Conservation (phyloP, 2,113 vertebrate genomes). For the Dunckerocampus dactyliophorus region DNA sequence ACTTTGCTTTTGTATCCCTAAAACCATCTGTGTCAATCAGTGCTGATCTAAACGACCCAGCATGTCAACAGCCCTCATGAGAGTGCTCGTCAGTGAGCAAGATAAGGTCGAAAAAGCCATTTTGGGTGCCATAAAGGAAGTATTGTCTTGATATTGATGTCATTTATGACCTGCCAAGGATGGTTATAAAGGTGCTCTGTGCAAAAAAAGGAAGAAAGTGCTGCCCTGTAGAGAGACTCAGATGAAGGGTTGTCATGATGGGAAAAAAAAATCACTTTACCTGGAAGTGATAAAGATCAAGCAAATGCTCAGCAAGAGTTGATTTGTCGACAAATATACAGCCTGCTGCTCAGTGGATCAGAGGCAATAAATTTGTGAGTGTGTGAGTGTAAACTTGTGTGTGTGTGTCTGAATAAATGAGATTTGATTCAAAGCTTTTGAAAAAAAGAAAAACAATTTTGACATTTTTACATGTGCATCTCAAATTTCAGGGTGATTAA, state of each 20-base stretch:
- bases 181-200: conserved; percentile 24
- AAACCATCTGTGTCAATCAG: conserved; percentile 61
- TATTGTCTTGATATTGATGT: conserved; percentile 60
- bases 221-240: conserved; percentile 40
- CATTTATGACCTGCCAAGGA: conserved; percentile 63
- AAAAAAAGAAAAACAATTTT: no score
- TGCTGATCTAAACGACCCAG: conserved; percentile 55
- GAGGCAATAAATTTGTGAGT: conserved; percentile 13
- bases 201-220: conserved; percentile 28
- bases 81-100: conserved; percentile 51
- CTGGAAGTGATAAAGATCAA: conserved; percentile 46
- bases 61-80: conserved; percentile 54
- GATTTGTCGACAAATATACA: conserved; percentile 62
- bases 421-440: no score
- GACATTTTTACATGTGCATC: no score
- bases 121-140: conserved; percentile 59
- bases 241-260: conserved; percentile 49
- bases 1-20: conserved; percentile 41
- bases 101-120: conserved; percentile 69
- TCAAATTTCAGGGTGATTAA: no score
- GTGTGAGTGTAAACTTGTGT: conserved; percentile 1
- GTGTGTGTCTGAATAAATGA: background rate
- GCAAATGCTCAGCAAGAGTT: conserved; percentile 50
- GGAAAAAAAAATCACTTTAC: conserved; percentile 66
- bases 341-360: conserved; percentile 42